Percentiles rank a stretch among this genome's conserved stretches.
These are phyloP conservation scores for Pituophis catenifer DNA, from an alignment of 2,113 vertebrate species.

Conservation along the genomic window DNA sequence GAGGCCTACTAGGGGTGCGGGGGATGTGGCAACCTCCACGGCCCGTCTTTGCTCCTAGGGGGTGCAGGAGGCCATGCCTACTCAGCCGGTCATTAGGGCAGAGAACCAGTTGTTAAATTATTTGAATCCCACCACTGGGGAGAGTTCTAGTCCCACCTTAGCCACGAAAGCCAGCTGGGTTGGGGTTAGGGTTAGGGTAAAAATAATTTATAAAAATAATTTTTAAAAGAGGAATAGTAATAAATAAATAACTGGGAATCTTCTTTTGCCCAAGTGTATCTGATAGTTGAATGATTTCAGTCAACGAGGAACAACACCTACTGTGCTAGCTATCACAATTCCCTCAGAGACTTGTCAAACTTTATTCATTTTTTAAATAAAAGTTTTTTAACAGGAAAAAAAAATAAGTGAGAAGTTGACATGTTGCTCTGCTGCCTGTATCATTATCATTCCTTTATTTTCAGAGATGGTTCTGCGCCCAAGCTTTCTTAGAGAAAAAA, in stretches of 20 bases:
- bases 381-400: background rate
- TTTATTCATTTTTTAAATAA: background rate
- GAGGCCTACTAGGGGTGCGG: too few species aligned
- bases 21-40: too few species aligned
- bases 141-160: background rate
- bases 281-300: background rate
- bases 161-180: background rate
- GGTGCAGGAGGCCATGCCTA: too few species aligned
- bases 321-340: background rate
- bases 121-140: too few species aligned
- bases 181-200: too few species aligned
- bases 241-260: background rate
- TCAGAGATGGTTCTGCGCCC: background rate
- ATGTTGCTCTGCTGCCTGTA: background rate
- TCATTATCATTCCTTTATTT: background rate
- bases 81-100: too few species aligned
- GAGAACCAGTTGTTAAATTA: too few species aligned
- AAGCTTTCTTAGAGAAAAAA: background rate
- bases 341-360: background rate
- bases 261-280: background rate
- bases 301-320: background rate
- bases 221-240: background rate
- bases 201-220: background rate
- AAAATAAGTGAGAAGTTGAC: background rate
- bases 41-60: too few species aligned